Conservation (phyloP, 1,140 invertebrate species). For the Bombyx mori region DNA sequence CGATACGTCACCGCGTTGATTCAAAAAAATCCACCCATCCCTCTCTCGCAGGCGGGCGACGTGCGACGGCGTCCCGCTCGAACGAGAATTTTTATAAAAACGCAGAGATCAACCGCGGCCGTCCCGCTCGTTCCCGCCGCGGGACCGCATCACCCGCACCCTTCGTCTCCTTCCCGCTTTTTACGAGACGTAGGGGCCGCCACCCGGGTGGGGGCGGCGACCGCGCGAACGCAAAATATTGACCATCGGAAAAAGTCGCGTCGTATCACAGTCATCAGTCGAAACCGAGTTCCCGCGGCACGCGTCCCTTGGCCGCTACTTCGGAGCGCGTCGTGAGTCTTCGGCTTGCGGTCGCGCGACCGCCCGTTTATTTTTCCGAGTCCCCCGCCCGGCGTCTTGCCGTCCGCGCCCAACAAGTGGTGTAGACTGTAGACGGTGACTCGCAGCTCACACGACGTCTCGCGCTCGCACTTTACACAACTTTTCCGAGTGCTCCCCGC, state of each 20-base stretch:
- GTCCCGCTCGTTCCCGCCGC: slow-evolving; percentile 63
- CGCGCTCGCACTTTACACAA: slow-evolving; percentile 56
- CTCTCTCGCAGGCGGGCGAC: slow-evolving; percentile 32
- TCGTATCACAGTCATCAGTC: slow-evolving; percentile 72
- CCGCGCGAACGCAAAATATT: slow-evolving; percentile 71
- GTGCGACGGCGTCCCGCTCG: slow-evolving; percentile 46
- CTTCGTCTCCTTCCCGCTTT: slow-evolving; percentile 71
- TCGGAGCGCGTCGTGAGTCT: slow-evolving; percentile 62
- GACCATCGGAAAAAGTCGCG: slow-evolving; percentile 73
- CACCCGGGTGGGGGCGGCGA: slow-evolving; percentile 66
- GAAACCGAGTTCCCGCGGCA: slow-evolving; percentile 66
- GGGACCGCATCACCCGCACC: slow-evolving; percentile 48
- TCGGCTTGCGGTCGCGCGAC: slow-evolving; percentile 61
- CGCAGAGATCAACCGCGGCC: slow-evolving; percentile 61
- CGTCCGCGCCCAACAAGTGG: slow-evolving; percentile 65
- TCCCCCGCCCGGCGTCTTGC: slow-evolving; percentile 61
- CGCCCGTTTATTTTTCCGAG: slow-evolving; percentile 48
- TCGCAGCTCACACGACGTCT: slow-evolving; percentile 50
- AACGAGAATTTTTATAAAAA: slow-evolving; percentile 69
- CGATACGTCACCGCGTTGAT: slow-evolving; percentile 64
- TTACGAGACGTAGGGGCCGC: slow-evolving; percentile 71
- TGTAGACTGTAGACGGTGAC: slow-evolving; percentile 27
- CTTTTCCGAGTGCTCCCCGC: slow-evolving; percentile 44
- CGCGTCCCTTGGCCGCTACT: slow-evolving; percentile 50
- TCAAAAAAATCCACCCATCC: slow-evolving; percentile 66